Evolutionary conservation across 2,113 vertebrate species (phyloP).

Genomic region (Periophthalmodon schlosseri): DNA sequence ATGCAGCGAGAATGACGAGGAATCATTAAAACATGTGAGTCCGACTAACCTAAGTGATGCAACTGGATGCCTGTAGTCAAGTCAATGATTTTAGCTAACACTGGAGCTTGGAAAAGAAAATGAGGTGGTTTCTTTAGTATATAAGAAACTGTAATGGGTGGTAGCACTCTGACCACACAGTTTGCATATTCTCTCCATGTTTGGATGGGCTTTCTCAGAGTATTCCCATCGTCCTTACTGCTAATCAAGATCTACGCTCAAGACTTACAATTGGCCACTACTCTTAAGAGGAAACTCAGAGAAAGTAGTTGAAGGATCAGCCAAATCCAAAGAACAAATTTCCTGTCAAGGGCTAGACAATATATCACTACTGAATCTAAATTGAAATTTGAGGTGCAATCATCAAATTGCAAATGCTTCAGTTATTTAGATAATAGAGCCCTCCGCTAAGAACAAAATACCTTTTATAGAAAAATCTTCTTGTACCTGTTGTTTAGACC

Average conservation of each 20-base stretch:
- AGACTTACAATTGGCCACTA: not conserved
- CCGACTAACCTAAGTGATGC: not conserved
- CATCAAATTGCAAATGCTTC: no score
- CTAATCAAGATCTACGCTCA: not conserved
- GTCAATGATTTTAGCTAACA: not conserved
- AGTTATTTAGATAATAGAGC: no score
- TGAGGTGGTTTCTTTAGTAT: not conserved
- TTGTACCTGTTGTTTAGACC: no score
- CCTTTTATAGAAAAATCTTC: no score
- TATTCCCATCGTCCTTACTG: not conserved
- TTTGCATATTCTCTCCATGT: not conserved
- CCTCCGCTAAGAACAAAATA: no score
- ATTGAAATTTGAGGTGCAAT: not conserved
- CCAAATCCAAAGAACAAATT: no score
- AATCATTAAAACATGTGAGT: conserved; percentile 23
- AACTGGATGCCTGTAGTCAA: not conserved
- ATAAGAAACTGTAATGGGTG: not conserved
- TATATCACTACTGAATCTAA: no score
- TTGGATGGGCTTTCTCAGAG: not conserved
- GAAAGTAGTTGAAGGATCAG: no score
- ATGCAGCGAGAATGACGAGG: conserved; percentile 24
- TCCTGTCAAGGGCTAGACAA: no score
- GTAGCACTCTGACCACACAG: not conserved
- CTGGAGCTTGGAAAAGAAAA: not conserved
- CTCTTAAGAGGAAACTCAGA: not conserved